These are phyloP conservation scores for Phrixothrix hirtus DNA, from an alignment of 2,888 invertebrate species.

Conservation along the genomic window DNA sequence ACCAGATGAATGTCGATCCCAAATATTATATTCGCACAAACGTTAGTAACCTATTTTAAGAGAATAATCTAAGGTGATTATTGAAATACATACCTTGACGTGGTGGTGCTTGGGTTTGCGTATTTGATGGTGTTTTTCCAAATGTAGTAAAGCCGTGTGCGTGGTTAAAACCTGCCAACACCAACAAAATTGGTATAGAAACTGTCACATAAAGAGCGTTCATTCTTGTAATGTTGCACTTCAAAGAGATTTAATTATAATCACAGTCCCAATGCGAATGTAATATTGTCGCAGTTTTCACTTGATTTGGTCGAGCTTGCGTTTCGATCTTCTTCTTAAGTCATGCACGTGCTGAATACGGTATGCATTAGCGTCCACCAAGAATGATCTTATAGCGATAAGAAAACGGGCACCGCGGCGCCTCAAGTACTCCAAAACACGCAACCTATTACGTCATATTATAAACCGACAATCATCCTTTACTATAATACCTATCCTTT, in stretches of 20 bases:
- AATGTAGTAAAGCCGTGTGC: constrained; percentile 56
- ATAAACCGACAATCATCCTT: constrained; percentile 15
- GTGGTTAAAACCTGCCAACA: constrained; percentile 56
- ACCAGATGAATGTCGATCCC: constrained; percentile 39
- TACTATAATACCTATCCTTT: constrained; percentile 12
- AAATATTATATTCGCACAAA: constrained; percentile 27
- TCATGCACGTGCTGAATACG: constrained; percentile 47
- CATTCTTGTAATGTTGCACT: constrained; percentile 42
- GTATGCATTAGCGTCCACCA: constrained; percentile 48
- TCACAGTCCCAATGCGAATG: constrained; percentile 48
- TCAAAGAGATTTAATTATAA: constrained; percentile 37
- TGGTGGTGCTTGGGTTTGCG: constrained; percentile 38
- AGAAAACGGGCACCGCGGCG: constrained; percentile 47
- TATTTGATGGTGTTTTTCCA: constrained; percentile 50
- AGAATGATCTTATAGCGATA: constrained; percentile 51
- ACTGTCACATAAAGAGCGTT: constrained; percentile 56
- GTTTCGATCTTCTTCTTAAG: constrained; percentile 39
- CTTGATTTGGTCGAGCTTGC: constrained; percentile 31
- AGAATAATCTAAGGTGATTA: too few relatives aligned
- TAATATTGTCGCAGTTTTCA: constrained; percentile 33
- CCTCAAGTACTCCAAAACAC: constrained; percentile 46
- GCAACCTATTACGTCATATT: constrained; percentile 53
- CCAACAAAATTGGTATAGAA: constrained; percentile 61
- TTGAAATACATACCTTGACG: constrained; percentile 44
- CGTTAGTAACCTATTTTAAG: constrained; percentile 8